Conservation (phyloP, 2,888 invertebrate genomes). For the Unio delphinus region DNA sequence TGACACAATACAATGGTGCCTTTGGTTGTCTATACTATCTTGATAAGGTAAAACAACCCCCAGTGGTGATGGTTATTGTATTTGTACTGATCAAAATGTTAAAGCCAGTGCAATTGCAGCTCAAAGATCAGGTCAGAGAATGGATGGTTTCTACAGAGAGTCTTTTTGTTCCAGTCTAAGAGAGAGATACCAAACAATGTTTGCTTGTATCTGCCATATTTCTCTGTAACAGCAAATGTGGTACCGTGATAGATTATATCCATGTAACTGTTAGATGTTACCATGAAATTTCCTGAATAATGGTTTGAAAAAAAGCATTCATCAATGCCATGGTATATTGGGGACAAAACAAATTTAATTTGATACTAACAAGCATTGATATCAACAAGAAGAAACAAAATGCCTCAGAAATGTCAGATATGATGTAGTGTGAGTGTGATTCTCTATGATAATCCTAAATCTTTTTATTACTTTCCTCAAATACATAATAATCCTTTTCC, state of each 20-base stretch:
- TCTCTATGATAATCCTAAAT: too few species aligned
- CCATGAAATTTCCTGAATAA: slow-evolving; percentile 14
- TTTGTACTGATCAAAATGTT: slow-evolving; percentile 8
- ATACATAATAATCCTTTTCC: too few species aligned
- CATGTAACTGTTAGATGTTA: slow-evolving; percentile 25
- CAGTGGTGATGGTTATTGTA: slow-evolving; percentile 16
- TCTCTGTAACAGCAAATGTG: slow-evolving; percentile 10
- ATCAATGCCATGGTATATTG: too few species aligned
- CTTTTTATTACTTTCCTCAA: too few species aligned
- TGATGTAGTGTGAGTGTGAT: too few species aligned
- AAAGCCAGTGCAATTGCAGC: slow-evolving; percentile 7
- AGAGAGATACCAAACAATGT: slow-evolving; percentile 2
- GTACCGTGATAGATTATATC: slow-evolving; percentile 21
- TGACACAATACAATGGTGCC: slow-evolving; percentile 31
- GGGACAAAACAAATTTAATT: neutral
- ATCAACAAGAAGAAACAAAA: too few species aligned
- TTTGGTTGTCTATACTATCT: slow-evolving; percentile 21
- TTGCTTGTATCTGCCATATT: slow-evolving; percentile 19
- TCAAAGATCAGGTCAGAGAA: neutral
- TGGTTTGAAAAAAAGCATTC: slow-evolving; percentile 19
- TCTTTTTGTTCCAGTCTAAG: too few species aligned
- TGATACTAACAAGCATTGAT: too few species aligned
- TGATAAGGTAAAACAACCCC: slow-evolving; percentile 3
- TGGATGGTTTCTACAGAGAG: slow-evolving; percentile 6
- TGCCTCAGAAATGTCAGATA: too few species aligned